Evolutionary conservation across 1,140 invertebrate genomes (phyloP).

Genomic region (Trissolcus basalis): DNA sequence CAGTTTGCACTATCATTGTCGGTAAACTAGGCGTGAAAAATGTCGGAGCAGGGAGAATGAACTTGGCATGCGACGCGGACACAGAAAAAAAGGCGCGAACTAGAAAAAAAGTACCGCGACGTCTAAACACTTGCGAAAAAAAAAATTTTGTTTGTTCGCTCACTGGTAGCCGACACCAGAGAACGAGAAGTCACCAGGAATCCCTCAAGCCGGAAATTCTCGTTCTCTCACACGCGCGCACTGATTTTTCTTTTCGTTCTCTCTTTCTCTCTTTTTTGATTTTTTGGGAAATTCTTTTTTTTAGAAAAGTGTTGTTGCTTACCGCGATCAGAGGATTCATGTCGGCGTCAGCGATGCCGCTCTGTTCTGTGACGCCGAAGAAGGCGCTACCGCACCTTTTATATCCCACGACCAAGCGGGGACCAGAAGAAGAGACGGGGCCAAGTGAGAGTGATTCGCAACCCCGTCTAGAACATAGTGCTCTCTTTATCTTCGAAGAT

Average conservation of each 20-base stretch:
- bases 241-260: too few species aligned
- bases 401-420: conserved; percentile 65
- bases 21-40: conserved; percentile 33
- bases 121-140: not conserved
- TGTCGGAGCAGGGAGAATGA: conserved; percentile 24
- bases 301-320: conserved; percentile 64
- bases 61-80: conserved; percentile 17
- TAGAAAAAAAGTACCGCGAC: not conserved
- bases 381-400: conserved; percentile 73
- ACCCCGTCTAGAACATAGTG: conserved; percentile 60
- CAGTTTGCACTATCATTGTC: conserved; percentile 21
- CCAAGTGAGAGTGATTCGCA: conserved; percentile 74
- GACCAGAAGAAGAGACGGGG: conserved; percentile 61
- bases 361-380: conserved; percentile 74
- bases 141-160: not conserved
- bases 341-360: conserved; percentile 75
- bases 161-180: conserved; percentile 1
- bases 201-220: conserved; percentile 31
- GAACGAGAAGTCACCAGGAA: conserved; percentile 11
- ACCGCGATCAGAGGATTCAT: conserved; percentile 77
- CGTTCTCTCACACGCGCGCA: conserved; percentile 34
- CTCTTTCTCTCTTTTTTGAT: conserved; percentile 9
- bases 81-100: conserved; percentile 11
- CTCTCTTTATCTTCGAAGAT: conserved; percentile 61
- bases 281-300: conserved; percentile 24